Conservation (phyloP, 2,888 invertebrate species). For the Iphiclides podalirius region DNA sequence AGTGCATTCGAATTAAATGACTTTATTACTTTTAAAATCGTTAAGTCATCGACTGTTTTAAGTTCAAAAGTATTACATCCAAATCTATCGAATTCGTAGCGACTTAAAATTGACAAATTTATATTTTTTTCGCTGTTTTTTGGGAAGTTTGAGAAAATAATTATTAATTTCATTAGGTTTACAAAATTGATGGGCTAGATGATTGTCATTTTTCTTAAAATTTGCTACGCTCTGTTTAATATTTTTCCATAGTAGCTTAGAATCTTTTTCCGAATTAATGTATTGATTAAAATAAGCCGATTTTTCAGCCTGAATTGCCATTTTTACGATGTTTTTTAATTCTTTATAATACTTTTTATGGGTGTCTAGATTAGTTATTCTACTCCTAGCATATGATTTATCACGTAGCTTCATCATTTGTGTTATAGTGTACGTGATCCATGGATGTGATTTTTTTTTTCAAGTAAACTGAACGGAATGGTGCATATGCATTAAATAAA, state of each 20-base stretch:
- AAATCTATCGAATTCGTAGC: too few species aligned
- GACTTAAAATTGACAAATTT: too few species aligned
- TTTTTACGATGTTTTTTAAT: constrained; percentile 9
- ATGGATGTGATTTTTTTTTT: constrained; percentile 1
- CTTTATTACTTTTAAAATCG: too few species aligned
- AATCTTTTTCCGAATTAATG: constrained; percentile 14
- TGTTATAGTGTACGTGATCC: constrained; percentile 18
- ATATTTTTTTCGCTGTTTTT: background rate
- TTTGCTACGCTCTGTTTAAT: constrained; percentile 3
- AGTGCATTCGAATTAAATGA: too few species aligned
- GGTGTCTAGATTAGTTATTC: constrained; percentile 6
- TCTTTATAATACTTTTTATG: too few species aligned
- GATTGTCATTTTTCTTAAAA: background rate
- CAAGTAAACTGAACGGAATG: background rate
- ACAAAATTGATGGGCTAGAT: constrained; percentile 9
- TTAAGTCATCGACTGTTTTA: too few species aligned
- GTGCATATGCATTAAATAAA: background rate
- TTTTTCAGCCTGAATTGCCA: constrained; percentile 17
- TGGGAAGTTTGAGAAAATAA: constrained; percentile 19
- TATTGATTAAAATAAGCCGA: constrained; percentile 14
- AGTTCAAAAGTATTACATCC: too few species aligned
- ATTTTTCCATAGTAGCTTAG: constrained; percentile 16
- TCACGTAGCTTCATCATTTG: constrained; percentile 20
- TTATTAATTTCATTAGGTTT: constrained; percentile 15
- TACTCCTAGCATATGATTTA: constrained; percentile 3